Conservation (phyloP, 2,113 vertebrate species). For the Choloepus hoffmanni region DNA sequence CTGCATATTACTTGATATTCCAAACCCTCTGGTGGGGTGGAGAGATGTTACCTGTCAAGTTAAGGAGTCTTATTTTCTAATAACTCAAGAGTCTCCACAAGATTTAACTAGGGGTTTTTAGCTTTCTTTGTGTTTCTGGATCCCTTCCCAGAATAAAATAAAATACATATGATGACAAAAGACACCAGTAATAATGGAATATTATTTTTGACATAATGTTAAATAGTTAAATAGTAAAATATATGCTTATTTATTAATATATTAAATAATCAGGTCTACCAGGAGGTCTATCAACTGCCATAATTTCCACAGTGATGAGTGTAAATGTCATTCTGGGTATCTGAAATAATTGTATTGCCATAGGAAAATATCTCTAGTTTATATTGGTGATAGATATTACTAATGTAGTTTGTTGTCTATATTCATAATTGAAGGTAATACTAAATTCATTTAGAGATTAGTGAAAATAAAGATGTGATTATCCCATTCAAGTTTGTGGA, state of each 20-base stretch:
- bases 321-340: not conserved
- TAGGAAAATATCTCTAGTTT: not conserved
- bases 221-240: not conserved
- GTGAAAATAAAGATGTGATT: not conserved
- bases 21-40: not conserved
- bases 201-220: not conserved
- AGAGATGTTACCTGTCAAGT: not conserved
- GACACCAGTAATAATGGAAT: not conserved
- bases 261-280: not conserved
- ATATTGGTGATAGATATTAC: not conserved
- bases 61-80: not conserved
- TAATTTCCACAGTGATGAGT: not conserved
- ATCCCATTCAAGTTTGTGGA: not conserved
- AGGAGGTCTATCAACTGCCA: not conserved
- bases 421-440: not conserved
- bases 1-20: not conserved
- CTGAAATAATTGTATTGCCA: accelerated
- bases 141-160: not conserved
- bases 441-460: not conserved
- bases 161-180: not conserved
- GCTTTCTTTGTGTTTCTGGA: not conserved
- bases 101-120: not conserved
- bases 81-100: not conserved
- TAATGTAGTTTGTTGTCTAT: not conserved
- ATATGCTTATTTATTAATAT: not conserved